phyloP scores from a whole-genome alignment of 1,140 invertebrate species.

The Aphis craccivora region DNA sequence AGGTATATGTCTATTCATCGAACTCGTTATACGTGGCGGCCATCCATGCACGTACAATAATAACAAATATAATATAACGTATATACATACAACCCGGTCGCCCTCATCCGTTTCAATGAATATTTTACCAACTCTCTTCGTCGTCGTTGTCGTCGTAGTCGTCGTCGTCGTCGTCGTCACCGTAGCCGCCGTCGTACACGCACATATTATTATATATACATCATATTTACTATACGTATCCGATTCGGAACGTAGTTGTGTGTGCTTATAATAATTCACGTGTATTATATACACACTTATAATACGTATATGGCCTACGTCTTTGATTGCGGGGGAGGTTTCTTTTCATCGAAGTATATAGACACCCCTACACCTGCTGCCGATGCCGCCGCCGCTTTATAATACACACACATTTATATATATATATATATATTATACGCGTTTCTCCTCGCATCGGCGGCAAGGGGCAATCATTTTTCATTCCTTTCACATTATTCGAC shows the following conservation, averaged over 20 bases:
- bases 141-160: background rate
- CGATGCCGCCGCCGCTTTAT: background rate
- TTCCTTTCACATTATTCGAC: constrained; percentile 48
- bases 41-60: constrained; percentile 28
- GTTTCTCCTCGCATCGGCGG: background rate
- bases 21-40: constrained; percentile 46
- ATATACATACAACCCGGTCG: constrained; percentile 19
- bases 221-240: background rate
- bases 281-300: background rate
- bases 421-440: background rate
- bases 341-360: constrained; percentile 51
- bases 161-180: background rate
- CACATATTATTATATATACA: background rate
- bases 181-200: background rate
- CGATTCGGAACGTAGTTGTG: background rate
- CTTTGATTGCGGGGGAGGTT: constrained; percentile 48
- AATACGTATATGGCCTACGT: background rate
- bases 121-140: constrained; percentile 30
- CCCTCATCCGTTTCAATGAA: constrained; percentile 47
- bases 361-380: constrained; percentile 43
- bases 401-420: background rate
- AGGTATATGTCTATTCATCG: constrained; percentile 46
- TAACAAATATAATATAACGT: background rate
- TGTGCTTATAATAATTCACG: constrained; percentile 37
- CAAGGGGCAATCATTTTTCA: constrained; percentile 53